A percentile compares a stretch with the other conserved stretches of the same genome.
These are phyloP conservation scores for Microplitis manilae DNA, from an alignment of 2,888 invertebrate genomes.

Conservation along the genomic window DNA sequence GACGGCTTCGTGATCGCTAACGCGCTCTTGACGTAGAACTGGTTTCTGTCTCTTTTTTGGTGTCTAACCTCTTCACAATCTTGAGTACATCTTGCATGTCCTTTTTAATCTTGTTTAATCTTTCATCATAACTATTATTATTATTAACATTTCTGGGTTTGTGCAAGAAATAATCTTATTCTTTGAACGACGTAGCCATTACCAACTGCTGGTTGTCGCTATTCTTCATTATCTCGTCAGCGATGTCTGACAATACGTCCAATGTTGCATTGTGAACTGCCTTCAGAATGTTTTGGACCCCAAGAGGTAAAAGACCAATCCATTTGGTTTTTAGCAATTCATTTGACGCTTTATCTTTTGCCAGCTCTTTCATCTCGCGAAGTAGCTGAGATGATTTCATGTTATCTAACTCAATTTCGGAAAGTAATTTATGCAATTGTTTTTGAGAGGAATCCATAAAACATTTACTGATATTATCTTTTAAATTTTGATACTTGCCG, in stretches of 20 bases:
- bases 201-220: slow-evolving; percentile 15
- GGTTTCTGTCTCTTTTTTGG: not conserved
- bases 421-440: slow-evolving; percentile 37
- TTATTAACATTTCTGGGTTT: not conserved
- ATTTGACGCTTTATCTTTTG: slow-evolving; percentile 38
- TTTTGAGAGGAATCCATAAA: slow-evolving; percentile 4
- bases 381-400: slow-evolving; percentile 47
- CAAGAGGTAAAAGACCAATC: slow-evolving; percentile 40
- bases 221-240: slow-evolving; percentile 36
- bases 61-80: not conserved
- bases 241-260: slow-evolving; percentile 35
- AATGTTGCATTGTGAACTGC: slow-evolving; percentile 20
- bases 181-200: not conserved
- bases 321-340: slow-evolving; percentile 45
- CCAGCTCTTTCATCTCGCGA: slow-evolving; percentile 43
- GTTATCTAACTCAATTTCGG: slow-evolving; percentile 40
- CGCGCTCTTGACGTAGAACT: not conserved
- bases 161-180: no score
- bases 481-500: not conserved
- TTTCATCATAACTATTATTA: not conserved
- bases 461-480: not conserved
- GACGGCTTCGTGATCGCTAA: not conserved
- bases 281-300: slow-evolving; percentile 21
- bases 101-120: not conserved
- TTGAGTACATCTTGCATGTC: not conserved